Evolutionary conservation across 2,888 invertebrate species (phyloP).

Genomic region (Drosophila borborema): DNA sequence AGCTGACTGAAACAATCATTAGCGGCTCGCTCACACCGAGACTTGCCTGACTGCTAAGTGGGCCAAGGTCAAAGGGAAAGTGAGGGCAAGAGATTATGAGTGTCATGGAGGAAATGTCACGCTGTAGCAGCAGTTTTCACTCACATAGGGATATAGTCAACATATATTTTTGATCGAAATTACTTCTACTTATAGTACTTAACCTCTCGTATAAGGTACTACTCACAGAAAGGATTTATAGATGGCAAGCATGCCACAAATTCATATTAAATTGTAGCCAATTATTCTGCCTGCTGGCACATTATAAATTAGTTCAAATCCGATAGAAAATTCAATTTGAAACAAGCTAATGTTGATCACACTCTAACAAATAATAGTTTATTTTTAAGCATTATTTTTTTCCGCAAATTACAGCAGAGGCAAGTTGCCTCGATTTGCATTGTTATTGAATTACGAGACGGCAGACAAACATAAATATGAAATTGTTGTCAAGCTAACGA

Average conservation of each 20-base stretch:
- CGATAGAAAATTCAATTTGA: not conserved
- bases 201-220: too few relatives aligned
- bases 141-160: not conserved
- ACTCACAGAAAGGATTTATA: not conserved
- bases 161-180: too few relatives aligned
- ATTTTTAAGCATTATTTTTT: not conserved
- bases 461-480: constrained; percentile 30
- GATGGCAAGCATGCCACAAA: not conserved
- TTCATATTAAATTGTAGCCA: not conserved
- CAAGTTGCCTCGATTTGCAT: constrained; percentile 7
- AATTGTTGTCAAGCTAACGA: constrained; percentile 56
- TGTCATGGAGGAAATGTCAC: constrained; percentile 27
- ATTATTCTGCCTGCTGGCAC: not conserved
- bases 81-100: constrained; percentile 8
- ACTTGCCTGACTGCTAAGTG: not conserved
- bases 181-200: too few relatives aligned
- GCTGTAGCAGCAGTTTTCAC: constrained; percentile 45
- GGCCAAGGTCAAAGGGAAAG: constrained; percentile 7
- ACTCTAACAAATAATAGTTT: not conserved
- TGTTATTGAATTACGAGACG: constrained; percentile 6
- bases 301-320: not conserved
- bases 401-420: not conserved
- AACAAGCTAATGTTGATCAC: not conserved
- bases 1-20: constrained; percentile 23
- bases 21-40: not conserved